Conservation (phyloP, 2,797 vertebrate genomes). For the Gymnothorax reevesii region DNA sequence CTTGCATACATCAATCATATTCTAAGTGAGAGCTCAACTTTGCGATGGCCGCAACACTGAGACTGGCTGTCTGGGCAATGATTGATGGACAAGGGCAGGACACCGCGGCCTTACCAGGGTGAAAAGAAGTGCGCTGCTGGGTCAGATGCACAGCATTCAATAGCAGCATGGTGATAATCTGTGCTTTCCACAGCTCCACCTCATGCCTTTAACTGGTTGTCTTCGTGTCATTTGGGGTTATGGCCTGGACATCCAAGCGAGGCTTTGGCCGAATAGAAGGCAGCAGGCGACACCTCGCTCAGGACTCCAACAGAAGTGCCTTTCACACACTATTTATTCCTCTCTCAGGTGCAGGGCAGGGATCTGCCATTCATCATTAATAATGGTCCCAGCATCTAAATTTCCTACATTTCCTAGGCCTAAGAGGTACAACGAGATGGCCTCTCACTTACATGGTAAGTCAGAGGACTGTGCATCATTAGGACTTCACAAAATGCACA, state of each 20-base stretch:
- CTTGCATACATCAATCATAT: slow-evolving; percentile 66
- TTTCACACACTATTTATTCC: slow-evolving; percentile 49
- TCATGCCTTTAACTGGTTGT: no score
- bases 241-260: no score
- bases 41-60: slow-evolving; percentile 46
- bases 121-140: slow-evolving; percentile 49
- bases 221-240: background rate
- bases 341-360: slow-evolving; percentile 21
- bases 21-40: slow-evolving; percentile 61
- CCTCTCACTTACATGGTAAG: slow-evolving; percentile 50
- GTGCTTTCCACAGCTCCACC: slow-evolving; percentile 51
- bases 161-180: slow-evolving; percentile 39
- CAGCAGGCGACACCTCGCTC: background rate
- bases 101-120: slow-evolving; percentile 42
- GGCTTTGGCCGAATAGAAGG: background rate
- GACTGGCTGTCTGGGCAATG: slow-evolving; percentile 56
- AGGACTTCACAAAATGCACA: slow-evolving; percentile 10
- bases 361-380: slow-evolving; percentile 62
- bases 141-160: slow-evolving; percentile 43
- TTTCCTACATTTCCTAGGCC: slow-evolving; percentile 48
- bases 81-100: slow-evolving; percentile 64
- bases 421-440: slow-evolving; percentile 37
- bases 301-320: slow-evolving; percentile 43
- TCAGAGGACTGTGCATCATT: slow-evolving; percentile 51
- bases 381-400: slow-evolving; percentile 49